Evolutionary conservation across 1,140 invertebrate species (phyloP).

Genomic region (Oncopodura yosiiana): DNA sequence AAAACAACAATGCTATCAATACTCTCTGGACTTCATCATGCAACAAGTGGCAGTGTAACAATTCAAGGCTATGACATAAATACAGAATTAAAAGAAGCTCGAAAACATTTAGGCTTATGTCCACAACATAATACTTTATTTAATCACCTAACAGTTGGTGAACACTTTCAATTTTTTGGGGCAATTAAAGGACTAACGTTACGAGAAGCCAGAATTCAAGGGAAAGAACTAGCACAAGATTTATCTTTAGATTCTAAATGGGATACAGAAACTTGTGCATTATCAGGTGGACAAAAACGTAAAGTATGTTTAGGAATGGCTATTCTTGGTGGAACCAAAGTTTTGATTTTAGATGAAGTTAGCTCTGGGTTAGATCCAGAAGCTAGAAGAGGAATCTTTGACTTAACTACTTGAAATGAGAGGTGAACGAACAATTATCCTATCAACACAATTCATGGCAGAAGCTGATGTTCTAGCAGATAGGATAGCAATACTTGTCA

Average conservation of each 20-base stretch:
- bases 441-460: conserved; percentile 54
- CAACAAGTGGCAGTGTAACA: conserved; percentile 54
- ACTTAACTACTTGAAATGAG: conserved; percentile 40
- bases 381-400: conserved; percentile 52
- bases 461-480: conserved; percentile 50
- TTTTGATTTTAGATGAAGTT: conserved; percentile 35
- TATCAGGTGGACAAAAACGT: conserved; percentile 76
- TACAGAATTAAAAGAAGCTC: conserved; percentile 47
- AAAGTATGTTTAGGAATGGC: conserved; percentile 77
- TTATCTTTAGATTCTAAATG: conserved; percentile 51
- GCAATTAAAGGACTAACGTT: conserved; percentile 41
- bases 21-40: conserved; percentile 55
- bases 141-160: conserved; percentile 72
- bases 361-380: conserved; percentile 51
- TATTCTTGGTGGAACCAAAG: conserved; percentile 51
- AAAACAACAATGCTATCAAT: conserved; percentile 75
- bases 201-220: not conserved
- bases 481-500: conserved; percentile 49
- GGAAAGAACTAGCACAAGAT: conserved; percentile 33
- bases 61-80: conserved; percentile 59
- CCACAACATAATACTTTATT: conserved; percentile 93
- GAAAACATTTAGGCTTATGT: conserved; percentile 69
- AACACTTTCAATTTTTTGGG: conserved; percentile 81
- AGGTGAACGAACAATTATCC: conserved; percentile 46
- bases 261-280: conserved; percentile 54